Conservation (phyloP, 2,113 vertebrate species). For the Glaucidium brasilianum region DNA sequence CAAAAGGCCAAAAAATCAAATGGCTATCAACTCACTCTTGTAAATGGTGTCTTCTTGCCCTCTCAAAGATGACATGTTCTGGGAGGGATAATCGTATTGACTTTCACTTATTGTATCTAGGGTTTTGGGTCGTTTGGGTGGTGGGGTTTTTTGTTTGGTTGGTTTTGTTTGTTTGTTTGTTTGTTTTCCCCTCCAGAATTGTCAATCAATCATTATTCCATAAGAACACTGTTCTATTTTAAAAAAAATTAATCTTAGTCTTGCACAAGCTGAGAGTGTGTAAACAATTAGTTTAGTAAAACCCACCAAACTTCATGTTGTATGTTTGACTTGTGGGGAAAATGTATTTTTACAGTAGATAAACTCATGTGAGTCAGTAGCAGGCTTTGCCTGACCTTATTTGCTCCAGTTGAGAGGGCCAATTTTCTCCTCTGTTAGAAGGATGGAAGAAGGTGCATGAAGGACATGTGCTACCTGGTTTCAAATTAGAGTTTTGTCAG, state of each 20-base stretch:
- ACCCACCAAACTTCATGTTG: background rate
- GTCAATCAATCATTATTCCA: background rate
- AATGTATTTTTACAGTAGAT: background rate
- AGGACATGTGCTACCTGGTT: background rate
- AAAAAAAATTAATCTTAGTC: background rate
- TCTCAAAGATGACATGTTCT: background rate
- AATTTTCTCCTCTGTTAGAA: background rate
- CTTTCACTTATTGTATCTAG: background rate
- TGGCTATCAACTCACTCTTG: background rate
- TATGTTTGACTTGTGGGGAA: background rate
- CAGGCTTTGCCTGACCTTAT: background rate
- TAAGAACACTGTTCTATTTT: background rate
- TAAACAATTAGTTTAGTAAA: background rate
- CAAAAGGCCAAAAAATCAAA: background rate
- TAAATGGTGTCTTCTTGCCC: background rate
- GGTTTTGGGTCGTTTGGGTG: too few species aligned
- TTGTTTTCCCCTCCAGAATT: background rate
- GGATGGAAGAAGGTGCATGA: background rate
- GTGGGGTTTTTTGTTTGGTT: too few species aligned
- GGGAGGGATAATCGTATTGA: background rate
- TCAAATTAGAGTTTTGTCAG: background rate
- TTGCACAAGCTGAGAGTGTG: background rate
- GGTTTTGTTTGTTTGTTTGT: too few species aligned
- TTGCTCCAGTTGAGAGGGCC: background rate
- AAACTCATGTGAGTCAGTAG: background rate